Evolutionary conservation across 2,797 vertebrate genomes (phyloP).

Genomic region (Varecia variegata): DNA sequence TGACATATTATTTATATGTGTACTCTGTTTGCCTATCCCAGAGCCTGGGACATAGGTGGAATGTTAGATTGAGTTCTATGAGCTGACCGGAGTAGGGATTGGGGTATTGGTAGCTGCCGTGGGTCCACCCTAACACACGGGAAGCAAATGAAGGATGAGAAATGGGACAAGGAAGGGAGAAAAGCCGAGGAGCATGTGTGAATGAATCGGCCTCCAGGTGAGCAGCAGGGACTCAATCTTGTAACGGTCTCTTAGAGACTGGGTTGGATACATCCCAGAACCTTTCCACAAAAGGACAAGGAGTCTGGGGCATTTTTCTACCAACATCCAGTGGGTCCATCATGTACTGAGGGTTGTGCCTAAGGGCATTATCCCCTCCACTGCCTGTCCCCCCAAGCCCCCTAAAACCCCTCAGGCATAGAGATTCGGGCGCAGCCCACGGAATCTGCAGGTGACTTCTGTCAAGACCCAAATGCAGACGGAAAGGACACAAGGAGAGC

Average conservation of each 20-base stretch:
- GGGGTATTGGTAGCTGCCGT: not conserved
- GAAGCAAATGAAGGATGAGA: not conserved
- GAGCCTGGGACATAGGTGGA: not conserved
- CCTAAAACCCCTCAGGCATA: not conserved
- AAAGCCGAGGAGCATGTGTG: not conserved
- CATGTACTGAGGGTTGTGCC: not conserved
- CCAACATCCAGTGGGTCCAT: not conserved
- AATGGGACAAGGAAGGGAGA: not conserved
- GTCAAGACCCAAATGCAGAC: no score
- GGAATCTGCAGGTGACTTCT: not conserved
- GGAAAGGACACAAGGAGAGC: not conserved
- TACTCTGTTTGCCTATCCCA: not conserved
- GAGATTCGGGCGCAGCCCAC: rapidly evolving
- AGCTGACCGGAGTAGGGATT: not conserved
- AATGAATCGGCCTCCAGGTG: not conserved
- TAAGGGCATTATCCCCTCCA: not conserved
- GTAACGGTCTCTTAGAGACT: not conserved
- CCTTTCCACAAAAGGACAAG: not conserved
- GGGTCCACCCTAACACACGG: no score
- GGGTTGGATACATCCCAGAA: not conserved
- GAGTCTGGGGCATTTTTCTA: not conserved
- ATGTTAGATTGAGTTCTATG: not conserved
- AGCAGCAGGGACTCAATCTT: not conserved
- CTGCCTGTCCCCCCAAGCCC: rapidly evolving
- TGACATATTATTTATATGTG: not conserved